phyloP scores from a whole-genome alignment of 2,888 invertebrate genomes.

The Zonitis immaculata region DNA sequence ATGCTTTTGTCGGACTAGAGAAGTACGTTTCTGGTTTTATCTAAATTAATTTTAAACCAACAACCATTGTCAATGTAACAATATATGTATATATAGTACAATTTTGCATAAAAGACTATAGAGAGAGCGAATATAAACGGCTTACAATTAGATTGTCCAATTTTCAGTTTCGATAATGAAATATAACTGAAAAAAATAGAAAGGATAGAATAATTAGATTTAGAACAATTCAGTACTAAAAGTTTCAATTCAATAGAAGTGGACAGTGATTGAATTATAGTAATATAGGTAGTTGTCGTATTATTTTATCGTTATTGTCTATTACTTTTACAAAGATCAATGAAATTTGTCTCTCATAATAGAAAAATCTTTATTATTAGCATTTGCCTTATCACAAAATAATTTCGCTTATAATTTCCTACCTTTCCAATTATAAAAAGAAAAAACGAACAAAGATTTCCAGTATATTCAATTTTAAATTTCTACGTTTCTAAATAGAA shows the following conservation, averaged over 20 bases:
- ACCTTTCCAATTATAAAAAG: no score
- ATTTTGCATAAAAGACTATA: not conserved
- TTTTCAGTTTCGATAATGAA: not conserved
- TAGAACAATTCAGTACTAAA: not conserved
- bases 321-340: no score
- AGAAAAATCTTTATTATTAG: no score
- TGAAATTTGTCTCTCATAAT: no score
- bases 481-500: no score
- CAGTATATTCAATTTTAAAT: no score
- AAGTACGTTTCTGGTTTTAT: slow-evolving; percentile 58
- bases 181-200: not conserved
- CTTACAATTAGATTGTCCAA: not conserved
- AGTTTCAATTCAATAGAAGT: not conserved
- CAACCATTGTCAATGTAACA: no score
- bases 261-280: not conserved
- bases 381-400: no score
- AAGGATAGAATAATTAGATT: not conserved
- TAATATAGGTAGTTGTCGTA: not conserved
- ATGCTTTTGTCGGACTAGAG: slow-evolving; percentile 81
- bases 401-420: no score
- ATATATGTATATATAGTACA: no score
- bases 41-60: not conserved
- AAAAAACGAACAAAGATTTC: no score
- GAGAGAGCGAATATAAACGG: not conserved
- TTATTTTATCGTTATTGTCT: not conserved